phyloP scores from a whole-genome alignment of 2,113 vertebrate genomes.

The Plecturocebus donacophilus region DNA sequence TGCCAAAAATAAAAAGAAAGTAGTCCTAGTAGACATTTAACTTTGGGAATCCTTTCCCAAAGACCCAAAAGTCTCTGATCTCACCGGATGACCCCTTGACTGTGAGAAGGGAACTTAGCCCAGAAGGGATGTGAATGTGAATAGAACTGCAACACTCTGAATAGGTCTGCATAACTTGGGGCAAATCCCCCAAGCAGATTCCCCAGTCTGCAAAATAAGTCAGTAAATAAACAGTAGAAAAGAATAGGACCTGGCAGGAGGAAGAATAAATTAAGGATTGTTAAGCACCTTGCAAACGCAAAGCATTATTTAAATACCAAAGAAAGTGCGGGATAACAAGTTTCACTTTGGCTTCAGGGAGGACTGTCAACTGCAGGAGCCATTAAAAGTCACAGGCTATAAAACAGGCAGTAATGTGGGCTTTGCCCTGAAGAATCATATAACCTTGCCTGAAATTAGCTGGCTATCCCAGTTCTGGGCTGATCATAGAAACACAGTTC shows the following conservation, averaged over 20 bases:
- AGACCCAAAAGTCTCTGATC: background rate
- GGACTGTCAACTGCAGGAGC: slow-evolving; percentile 34
- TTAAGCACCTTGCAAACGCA: slow-evolving; percentile 59
- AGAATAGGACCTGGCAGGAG: background rate
- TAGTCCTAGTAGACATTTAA: background rate
- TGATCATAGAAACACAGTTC: background rate
- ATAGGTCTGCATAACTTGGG: background rate
- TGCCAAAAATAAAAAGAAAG: background rate
- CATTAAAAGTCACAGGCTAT: slow-evolving; percentile 75
- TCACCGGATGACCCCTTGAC: background rate
- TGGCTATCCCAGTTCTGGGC: background rate
- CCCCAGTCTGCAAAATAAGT: background rate
- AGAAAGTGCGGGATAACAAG: slow-evolving; percentile 63
- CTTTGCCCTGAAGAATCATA: slow-evolving; percentile 57
- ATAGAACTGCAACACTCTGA: background rate
- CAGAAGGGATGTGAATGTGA: background rate
- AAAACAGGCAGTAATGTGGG: slow-evolving; percentile 65
- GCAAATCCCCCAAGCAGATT: background rate
- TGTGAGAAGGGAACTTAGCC: background rate
- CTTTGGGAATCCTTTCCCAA: background rate
- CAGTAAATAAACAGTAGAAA: background rate
- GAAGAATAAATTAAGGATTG: slow-evolving; percentile 52
- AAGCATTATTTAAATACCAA: slow-evolving; percentile 73
- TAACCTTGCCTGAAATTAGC: slow-evolving; percentile 62
- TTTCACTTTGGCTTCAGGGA: slow-evolving; percentile 64